Evolutionary conservation across 2,888 invertebrate species (phyloP).

Genomic region (Athrips mouffetella): DNA sequence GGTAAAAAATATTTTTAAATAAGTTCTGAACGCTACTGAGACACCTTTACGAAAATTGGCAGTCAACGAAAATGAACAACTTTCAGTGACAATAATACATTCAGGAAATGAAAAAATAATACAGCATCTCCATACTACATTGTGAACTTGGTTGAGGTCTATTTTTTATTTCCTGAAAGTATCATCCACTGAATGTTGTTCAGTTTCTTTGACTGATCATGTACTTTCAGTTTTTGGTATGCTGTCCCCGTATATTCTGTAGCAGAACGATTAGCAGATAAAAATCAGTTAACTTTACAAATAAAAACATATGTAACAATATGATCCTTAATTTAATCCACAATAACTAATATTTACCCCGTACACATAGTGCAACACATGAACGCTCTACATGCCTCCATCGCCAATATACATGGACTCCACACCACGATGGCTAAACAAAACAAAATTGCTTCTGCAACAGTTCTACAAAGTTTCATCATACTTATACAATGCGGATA

Average conservation of each 20-base stretch:
- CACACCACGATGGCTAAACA: slow-evolving; percentile 47
- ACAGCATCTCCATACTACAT: no score
- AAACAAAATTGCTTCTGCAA: slow-evolving; percentile 40
- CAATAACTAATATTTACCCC: background rate
- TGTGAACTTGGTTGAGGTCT: no score
- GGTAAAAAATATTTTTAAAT: no score
- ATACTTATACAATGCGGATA: slow-evolving; percentile 46
- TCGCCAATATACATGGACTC: slow-evolving; percentile 44
- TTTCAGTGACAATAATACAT: no score
- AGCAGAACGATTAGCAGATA: background rate
- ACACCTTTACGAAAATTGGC: no score
- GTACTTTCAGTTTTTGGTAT: no score
- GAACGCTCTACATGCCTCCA: slow-evolving; percentile 8
- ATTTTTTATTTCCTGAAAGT: no score
- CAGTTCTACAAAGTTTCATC: slow-evolving; percentile 37
- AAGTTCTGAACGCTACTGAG: no score
- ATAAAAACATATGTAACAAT: background rate
- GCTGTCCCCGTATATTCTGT: background rate
- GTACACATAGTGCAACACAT: slow-evolving; percentile 18
- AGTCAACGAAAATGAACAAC: no score
- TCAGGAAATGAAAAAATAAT: no score
- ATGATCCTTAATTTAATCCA: background rate
- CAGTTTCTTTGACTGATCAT: no score
- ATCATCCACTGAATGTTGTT: no score
- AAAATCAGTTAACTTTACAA: background rate